A percentile compares a stretch with the other conserved stretches of the same genome.
These are phyloP conservation scores for Ophion costatus DNA, from an alignment of 2,888 invertebrate species.

Conservation along the genomic window DNA sequence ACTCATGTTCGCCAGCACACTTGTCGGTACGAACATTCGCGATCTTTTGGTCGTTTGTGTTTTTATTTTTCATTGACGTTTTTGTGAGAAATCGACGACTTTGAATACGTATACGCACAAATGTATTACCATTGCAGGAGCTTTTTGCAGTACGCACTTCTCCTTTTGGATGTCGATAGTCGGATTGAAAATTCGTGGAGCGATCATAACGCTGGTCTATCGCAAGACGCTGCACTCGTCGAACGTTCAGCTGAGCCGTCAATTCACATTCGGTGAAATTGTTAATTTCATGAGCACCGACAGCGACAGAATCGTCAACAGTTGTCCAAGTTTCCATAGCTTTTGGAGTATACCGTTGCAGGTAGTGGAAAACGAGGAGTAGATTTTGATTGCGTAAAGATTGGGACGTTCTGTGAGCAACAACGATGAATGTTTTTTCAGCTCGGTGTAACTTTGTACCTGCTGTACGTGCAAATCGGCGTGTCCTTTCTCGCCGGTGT, in stretches of 20 bases:
- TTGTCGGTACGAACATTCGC: constrained; percentile 87
- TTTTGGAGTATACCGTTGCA: constrained; percentile 98
- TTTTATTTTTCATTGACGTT: constrained; percentile 6
- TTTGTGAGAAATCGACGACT: not conserved
- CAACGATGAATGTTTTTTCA: constrained; percentile 82
- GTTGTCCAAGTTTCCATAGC: constrained; percentile 97
- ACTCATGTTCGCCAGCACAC: constrained; percentile 87
- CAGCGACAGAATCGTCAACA: constrained; percentile 96
- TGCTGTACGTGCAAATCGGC: constrained; percentile 95
- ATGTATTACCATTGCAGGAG: constrained; percentile 84
- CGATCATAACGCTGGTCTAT: constrained; percentile 93
- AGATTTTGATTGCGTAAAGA: not conserved
- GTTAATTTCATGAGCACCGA: constrained; percentile 99
- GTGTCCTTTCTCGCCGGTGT: constrained; percentile 96
- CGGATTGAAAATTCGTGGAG: constrained; percentile 93
- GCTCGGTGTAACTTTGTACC: constrained; percentile 91
- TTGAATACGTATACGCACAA: not conserved
- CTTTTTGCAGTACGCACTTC: constrained; percentile 94
- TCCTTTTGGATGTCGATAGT: constrained; percentile 94
- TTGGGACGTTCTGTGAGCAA: not conserved
- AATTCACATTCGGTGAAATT: constrained; percentile 92
- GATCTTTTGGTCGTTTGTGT: not conserved
- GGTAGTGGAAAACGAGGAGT: constrained; percentile 82
- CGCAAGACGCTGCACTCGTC: constrained; percentile 86
- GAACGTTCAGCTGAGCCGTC: constrained; percentile 77